Evolutionary conservation across 2,888 invertebrate genomes (phyloP), one percentile per base, ranked within the genome.

Genomic region (Galerucella calmariensis): DNA sequence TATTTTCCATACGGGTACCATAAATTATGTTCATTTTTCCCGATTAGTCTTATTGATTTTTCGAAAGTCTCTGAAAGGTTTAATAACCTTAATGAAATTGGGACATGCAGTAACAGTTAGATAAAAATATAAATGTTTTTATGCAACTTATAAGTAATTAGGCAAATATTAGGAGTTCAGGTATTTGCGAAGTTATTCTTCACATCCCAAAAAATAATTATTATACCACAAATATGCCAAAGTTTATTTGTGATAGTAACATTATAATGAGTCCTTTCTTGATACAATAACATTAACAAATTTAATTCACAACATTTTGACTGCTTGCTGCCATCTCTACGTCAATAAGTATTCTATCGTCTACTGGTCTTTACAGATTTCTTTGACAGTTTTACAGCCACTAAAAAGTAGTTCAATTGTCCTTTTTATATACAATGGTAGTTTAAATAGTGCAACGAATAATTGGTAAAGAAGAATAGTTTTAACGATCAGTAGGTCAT

Each of bases 21-120:
- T 46, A n/a, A 46, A 65, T 65, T 65, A 65, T 11, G 44, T 11
- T 65, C 35, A 24, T 59, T 24, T 61, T 62, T 62, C 27, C 62
- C 63, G 46, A 65, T 65, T 65, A 65, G 41, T 65, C 20, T 20
- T 65, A 65, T 65, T 46, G 63, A 65, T 65, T 65, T 65, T 65
- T 65, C 63, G 63, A 65, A 65, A 65, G 63, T 44, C 46, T 65
- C 10, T 65, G n/a, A 12, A 14, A 20, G n/a, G 46, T 65, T 65
- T 65, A 65, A 46, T 12, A 65, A 65, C 63, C 63, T 44, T n/a
- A 46, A n/a, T 20, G 46, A 46, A 46, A 65, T 16, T 65, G 11
- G 63, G 20, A 65, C 63, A 16, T 16, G 16, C 16, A 9, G 10
- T 56, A 56, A 53, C 8, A 16, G 53, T 14, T 53, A 53, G 53